Evolutionary conservation across 1,140 invertebrate species (phyloP), one percentile per base, ranked within the genome.

Genomic region (Musca domestica): DNA sequence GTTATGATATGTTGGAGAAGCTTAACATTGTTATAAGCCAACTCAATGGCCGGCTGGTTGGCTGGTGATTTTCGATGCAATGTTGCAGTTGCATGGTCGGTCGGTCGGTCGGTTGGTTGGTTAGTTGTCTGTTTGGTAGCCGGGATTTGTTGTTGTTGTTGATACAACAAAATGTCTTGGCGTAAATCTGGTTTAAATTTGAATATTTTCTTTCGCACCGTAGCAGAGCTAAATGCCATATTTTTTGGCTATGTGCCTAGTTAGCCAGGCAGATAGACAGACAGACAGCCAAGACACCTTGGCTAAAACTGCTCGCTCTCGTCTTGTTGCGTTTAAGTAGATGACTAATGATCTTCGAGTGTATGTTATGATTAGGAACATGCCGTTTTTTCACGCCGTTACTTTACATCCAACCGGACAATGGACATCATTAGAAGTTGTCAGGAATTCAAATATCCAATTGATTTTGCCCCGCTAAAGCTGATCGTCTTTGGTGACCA

Each of bases 321-420:
- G 65, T 69, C 68, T 72, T 68, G 71, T 67, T 58, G 65, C n/a
- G 67, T 69, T 72, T 48, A 49, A 76, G 76, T 74, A 75, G 74
- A 51, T 65, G 41, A 51, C 48, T 65, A 65, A 49, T 65, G 64
- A 49, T 65, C 46, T 52, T 52, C 14, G 19, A 65, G 25, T 41
- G 48, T 49, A 49, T 48, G 64, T 65, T 78, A 25, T 49, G 41
- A 49, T 66, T 47, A 66, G 49, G 34, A 49, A 48, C 47, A 58
- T 58, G 23, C 54, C 25, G 51, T 52, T 52, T 51, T n/a, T 51
- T 4, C n/a, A 17, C 19, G 6, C 12, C 51, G 51, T 23, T 22
- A 64, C 30, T n/a, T n/a, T n/a, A 64, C 9, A 19, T 19, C 5
- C 34, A 47, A 17, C 17, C 27, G 17, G 56, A 61, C 56, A 61